Evolutionary conservation across 2,888 invertebrate species (phyloP).

Genomic region (Mimachlamys varia): DNA sequence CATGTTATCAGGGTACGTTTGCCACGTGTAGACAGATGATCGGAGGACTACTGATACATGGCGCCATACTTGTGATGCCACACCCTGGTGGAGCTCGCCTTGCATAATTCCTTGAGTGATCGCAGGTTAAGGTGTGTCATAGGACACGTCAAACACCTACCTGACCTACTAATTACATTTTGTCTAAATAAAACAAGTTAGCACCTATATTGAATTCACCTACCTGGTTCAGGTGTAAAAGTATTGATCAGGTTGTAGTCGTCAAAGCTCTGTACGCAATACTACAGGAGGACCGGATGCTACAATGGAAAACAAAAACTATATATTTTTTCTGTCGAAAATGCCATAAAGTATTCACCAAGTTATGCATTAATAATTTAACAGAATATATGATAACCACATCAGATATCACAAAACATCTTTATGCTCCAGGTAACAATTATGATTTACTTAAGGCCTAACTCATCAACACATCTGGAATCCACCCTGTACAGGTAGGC

Average conservation of each 20-base stretch:
- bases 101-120: neutral
- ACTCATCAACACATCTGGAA: too few relatives aligned
- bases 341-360: neutral
- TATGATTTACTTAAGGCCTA: too few relatives aligned
- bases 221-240: slow-evolving; percentile 22
- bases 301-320: neutral
- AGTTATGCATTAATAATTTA: neutral
- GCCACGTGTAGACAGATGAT: neutral
- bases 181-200: slow-evolving; percentile 29
- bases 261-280: neutral
- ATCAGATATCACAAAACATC: neutral
- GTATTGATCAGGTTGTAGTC: neutral
- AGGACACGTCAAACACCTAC: neutral
- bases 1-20: neutral
- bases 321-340: neutral
- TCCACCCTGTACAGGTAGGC: too few relatives aligned
- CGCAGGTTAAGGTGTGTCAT: neutral
- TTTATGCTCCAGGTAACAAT: too few relatives aligned
- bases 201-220: slow-evolving; percentile 20
- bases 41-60: neutral
- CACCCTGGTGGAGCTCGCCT: neutral
- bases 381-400: neutral
- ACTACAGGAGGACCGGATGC: neutral
- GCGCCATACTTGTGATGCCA: neutral
- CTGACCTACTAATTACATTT: slow-evolving; percentile 31